Evolutionary conservation across 2,888 invertebrate genomes (phyloP).

Genomic region (Noctua janthina): DNA sequence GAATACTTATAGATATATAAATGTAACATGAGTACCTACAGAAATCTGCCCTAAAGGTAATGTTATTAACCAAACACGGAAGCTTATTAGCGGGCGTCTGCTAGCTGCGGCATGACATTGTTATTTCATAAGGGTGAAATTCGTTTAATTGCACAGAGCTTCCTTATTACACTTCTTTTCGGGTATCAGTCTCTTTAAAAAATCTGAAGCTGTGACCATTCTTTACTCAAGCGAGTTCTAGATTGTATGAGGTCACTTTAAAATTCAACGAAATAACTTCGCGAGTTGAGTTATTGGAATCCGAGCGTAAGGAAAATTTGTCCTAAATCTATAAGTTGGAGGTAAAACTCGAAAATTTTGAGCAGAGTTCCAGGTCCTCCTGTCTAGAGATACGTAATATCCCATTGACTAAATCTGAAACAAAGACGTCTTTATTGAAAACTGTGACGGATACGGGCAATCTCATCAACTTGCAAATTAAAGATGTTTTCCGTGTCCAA

Average conservation of each 20-base stretch:
- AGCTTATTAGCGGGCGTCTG: conserved; percentile 13
- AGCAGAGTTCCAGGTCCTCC: too few relatives aligned
- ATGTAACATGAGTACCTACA: not conserved
- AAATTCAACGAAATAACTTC: too few relatives aligned
- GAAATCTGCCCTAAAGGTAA: conserved; percentile 9
- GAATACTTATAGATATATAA: not conserved
- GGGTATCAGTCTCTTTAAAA: not conserved
- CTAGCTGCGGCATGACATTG: conserved; percentile 18
- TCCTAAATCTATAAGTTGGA: too few relatives aligned
- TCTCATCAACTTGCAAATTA: too few relatives aligned
- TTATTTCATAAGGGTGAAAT: conserved; percentile 24
- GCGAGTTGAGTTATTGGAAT: too few relatives aligned
- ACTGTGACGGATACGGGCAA: too few relatives aligned
- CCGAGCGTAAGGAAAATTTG: too few relatives aligned
- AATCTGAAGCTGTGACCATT: not conserved
- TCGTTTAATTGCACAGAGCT: not conserved
- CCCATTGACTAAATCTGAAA: too few relatives aligned
- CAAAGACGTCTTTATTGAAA: too few relatives aligned
- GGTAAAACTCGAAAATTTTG: too few relatives aligned
- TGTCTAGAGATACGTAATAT: too few relatives aligned
- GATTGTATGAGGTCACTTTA: not conserved
- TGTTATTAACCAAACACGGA: conserved; percentile 32
- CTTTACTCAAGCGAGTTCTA: not conserved
- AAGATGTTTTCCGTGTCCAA: too few relatives aligned
- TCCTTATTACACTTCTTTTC: not conserved